Evolutionary conservation across 2,888 invertebrate species (phyloP), one percentile per base, ranked within the genome.

Genomic region (Empis stercorea): DNA sequence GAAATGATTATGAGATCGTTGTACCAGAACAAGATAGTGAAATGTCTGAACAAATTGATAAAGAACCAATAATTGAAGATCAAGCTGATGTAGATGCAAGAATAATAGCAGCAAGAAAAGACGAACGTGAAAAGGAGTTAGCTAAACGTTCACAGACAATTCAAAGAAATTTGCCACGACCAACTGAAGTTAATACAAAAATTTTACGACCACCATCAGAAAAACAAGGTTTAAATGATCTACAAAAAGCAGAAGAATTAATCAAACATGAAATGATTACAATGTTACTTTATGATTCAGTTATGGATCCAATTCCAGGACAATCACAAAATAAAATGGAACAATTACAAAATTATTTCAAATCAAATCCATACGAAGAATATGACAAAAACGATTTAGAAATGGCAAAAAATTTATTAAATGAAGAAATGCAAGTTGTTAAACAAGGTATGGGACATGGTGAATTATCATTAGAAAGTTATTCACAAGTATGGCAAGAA

Each of bases 1-100:
- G 87, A 56, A 97, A 99, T 65, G 97, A 99, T 71, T 99, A 94
- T 66, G 97, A 99, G 73, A 95, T 97, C 59, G 95, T 97, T 38
- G 88, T 96, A 13, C 95, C 96, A 0, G 94, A 94, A 52, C 78
- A 81, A 46, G 84, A 85, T 46, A 74, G 74, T 43, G 71, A 72
- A 17, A 71, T 73, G 14, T 70, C 70, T 3, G 66, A 63, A 17
- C 64, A 62, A n/a, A 60, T 61, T 0, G 55, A 57, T 15, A 55
- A 65, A 40, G 72, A 75, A 48, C 70, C 72, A 50, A 58, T 66
- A 1, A 64, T 86, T 1, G 89, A 91, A 61, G 95, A 92, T 69
- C 91, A 92, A 67, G 85, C 89, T 0, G 91, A 91, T 61, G 73
- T 87, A 1, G 91, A 91, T 63, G 82, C 81, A 1, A 71, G 82